These are phyloP conservation scores for Podarcis muralis DNA, from an alignment of 2,113 vertebrate species.

Conservation along the genomic window DNA sequence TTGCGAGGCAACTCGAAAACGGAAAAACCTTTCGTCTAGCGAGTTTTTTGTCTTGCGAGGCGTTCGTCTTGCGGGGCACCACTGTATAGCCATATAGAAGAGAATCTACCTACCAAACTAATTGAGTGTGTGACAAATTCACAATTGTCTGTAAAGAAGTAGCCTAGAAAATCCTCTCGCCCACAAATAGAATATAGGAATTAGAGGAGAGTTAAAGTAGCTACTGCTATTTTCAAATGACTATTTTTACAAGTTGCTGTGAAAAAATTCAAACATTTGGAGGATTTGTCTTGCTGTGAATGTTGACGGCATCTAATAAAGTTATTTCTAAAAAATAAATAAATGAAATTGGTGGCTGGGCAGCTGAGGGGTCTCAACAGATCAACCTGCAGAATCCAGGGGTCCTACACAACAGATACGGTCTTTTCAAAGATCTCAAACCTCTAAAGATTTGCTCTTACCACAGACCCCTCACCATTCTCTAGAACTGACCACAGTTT, in stretches of 20 bases:
- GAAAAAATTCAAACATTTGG: slow-evolving; percentile 8
- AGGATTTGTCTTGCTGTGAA: slow-evolving; percentile 27
- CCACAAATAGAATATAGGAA: background rate
- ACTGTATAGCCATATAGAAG: accelerated
- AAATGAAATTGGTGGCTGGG: no score
- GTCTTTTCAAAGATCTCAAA: no score
- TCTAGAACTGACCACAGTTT: no score
- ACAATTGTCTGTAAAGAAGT: background rate
- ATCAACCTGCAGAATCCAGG: no score
- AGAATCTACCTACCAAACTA: background rate
- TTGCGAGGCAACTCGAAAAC: no score
- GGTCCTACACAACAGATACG: no score
- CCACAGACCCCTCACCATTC: no score
- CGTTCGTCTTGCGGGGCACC: no score
- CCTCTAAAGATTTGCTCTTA: no score
- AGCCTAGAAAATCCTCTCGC: background rate
- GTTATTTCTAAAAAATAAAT: background rate
- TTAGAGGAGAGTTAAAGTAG: slow-evolving; percentile 5
- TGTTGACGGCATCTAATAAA: slow-evolving; percentile 63
- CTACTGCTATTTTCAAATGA: slow-evolving; percentile 19
- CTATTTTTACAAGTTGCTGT: slow-evolving; percentile 5
- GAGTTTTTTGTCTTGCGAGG: no score
- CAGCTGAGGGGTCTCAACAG: no score
- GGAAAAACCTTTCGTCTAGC: no score
- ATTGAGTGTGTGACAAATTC: accelerated